Evolutionary conservation across 2,113 vertebrate species (phyloP), one percentile per base, ranked within the genome.

Genomic region (Sinocyclocheilus grahami): DNA sequence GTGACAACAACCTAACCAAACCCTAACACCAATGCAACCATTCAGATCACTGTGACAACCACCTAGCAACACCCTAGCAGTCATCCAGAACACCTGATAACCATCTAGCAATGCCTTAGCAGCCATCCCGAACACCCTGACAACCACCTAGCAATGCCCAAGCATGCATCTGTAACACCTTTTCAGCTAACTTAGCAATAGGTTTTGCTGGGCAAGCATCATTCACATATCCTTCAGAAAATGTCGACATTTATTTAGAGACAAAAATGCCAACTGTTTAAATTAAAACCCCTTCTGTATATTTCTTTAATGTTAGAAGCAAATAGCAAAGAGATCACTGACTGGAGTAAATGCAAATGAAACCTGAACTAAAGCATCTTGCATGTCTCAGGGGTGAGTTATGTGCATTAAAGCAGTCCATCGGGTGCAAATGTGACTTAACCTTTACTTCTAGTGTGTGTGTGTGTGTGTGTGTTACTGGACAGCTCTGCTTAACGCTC

Each of bases 401-500:
- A 74, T 58, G 39, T 55, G 58, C 24, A 24, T 79, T 24, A 83
- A 20, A 75, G 53, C 75, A 39, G 39, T 79, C 48, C 53, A 83
- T 55, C 60, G 62, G 71, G 67, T 74, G 22, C 62, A 62, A 74
- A 78, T 78, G 62, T 58, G 75, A 69, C 42, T 69, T 71, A 69
- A 51, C 42, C 63, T 33, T 53, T 71, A 20, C 60, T 65, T 46
- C 27, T 71, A 7, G 12, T 42, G 16, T 13, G 22, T 53, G 63
- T 67, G 63, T 67, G 33, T 63, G 33, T n/a, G 84, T 24, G 75
- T 42, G 60, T 85, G 30, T 71, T 69, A 80, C 46, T 65, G 33
- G 39, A 82, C 27, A 76, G 18, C 79, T 76, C 27, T 78, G 80
- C 72, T 80, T 37, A 84, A 69, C 81, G 42, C 6, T 53, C 33